Evolutionary conservation across 2,888 invertebrate species (phyloP).

Genomic region (Mythimna ferrago): DNA sequence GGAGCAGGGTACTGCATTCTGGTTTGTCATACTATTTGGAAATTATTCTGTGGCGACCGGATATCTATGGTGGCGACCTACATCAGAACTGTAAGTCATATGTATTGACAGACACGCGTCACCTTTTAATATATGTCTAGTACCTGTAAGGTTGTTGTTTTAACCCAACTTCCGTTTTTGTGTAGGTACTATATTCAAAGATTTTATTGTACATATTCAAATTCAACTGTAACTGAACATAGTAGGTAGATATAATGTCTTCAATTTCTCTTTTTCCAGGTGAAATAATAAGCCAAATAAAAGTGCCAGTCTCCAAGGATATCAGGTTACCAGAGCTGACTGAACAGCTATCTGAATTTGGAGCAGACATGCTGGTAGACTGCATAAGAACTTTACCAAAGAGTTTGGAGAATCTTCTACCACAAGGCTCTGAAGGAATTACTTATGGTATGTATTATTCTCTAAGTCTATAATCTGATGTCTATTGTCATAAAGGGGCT

Average conservation of each 20-base stretch:
- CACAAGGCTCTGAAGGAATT: constrained; percentile 91
- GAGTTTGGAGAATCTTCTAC: constrained; percentile 89
- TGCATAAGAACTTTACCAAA: constrained; percentile 91
- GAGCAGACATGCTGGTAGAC: constrained; percentile 92
- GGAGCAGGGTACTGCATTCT: no score
- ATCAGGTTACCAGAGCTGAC: constrained; percentile 93
- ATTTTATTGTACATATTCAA: not conserved
- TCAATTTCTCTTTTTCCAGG: constrained; percentile 75
- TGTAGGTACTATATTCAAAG: not conserved
- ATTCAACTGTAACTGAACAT: no score
- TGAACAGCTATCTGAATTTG: constrained; percentile 91
- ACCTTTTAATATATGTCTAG: no score
- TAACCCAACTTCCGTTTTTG: not conserved
- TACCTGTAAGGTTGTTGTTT: no score
- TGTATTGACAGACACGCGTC: no score
- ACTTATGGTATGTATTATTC: constrained; percentile 92
- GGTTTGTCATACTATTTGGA: no score
- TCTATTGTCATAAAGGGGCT: not conserved
- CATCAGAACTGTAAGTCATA: no score
- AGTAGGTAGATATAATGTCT: not conserved
- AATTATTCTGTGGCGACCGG: no score
- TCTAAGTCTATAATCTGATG: not conserved
- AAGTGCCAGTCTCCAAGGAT: constrained; percentile 89
- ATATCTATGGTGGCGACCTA: no score
- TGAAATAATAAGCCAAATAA: constrained; percentile 91